Conservation (phyloP, 2,797 vertebrate species). For the Erpetoichthys calabaricus region DNA sequence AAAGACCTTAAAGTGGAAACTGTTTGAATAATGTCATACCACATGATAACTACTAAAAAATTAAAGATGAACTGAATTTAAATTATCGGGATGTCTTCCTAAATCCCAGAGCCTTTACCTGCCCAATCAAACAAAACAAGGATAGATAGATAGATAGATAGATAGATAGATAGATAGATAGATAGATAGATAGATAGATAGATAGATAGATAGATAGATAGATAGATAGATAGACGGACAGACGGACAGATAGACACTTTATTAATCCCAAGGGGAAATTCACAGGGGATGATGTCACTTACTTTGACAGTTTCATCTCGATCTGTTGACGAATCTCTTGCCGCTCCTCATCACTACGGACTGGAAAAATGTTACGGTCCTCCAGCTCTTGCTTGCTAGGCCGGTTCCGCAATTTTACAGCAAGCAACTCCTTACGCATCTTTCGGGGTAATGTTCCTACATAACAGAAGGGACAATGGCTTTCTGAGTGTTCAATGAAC, state of each 20-base stretch:
- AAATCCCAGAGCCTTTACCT: too few relatives aligned
- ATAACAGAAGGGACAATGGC: not conserved
- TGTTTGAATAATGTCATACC: too few relatives aligned
- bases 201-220: too few relatives aligned
- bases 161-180: not conserved
- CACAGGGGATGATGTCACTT: constrained; percentile 35
- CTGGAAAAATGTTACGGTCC: constrained; percentile 90
- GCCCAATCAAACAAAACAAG: not conserved
- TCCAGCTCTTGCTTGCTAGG: constrained; percentile 92
- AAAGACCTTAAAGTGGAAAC: too few relatives aligned
- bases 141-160: not conserved
- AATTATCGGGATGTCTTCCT: too few relatives aligned
- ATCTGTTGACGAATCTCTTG: constrained; percentile 94
- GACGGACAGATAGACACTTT: constrained; percentile 4
- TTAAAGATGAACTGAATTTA: too few relatives aligned
- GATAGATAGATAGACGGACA: not conserved
- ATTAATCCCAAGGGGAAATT: too few relatives aligned
- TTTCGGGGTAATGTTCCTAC: constrained; percentile 80
- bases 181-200: too few relatives aligned
- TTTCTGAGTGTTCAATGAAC: too few relatives aligned
- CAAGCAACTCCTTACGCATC: constrained; percentile 84
- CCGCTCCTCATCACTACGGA: constrained; percentile 80
- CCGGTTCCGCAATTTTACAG: constrained; percentile 81
- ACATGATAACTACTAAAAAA: too few relatives aligned
- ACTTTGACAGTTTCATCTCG: constrained; percentile 93